Conservation (phyloP, 2,888 invertebrate species). For the Petrolisthes cinctipes region DNA sequence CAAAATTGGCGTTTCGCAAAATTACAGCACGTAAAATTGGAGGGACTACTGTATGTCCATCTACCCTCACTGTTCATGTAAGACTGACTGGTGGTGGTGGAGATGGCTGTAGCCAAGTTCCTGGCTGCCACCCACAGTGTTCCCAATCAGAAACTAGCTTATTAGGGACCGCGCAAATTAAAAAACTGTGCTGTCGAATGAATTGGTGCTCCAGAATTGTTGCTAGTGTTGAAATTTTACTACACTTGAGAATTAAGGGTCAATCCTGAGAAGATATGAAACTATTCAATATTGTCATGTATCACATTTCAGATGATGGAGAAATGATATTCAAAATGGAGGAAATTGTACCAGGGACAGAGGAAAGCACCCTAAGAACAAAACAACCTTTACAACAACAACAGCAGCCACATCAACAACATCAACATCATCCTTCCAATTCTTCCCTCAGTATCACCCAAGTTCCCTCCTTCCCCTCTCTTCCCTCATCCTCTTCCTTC, state of each 20-base stretch:
- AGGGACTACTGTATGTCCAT: too few species aligned
- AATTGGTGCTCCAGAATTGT: neutral
- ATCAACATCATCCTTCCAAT: constrained; percentile 5
- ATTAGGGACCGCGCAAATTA: too few species aligned
- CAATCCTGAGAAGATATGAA: neutral
- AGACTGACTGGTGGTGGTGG: too few species aligned
- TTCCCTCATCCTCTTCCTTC: constrained; percentile 45
- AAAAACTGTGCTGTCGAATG: too few species aligned
- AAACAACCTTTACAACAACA: neutral
- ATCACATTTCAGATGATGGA: constrained; percentile 73
- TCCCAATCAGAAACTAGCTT: too few species aligned
- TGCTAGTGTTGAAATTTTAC: too few species aligned
- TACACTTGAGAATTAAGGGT: too few species aligned
- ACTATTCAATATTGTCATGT: neutral
- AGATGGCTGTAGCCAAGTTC: too few species aligned
- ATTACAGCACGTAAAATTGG: too few species aligned
- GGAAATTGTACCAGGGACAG: constrained; percentile 74
- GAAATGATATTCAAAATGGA: constrained; percentile 89
- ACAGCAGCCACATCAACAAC: constrained; percentile 20
- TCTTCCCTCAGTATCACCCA: constrained; percentile 15
- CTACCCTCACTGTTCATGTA: too few species aligned
- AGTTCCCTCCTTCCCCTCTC: constrained; percentile 40
- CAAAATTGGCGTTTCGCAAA: too few species aligned
- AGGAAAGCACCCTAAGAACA: constrained; percentile 23
- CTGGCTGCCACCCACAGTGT: too few species aligned